Base-by-base conservation (phyloP, 2,888 invertebrate genomes). In the Lasioglossum marginatum region DNA sequence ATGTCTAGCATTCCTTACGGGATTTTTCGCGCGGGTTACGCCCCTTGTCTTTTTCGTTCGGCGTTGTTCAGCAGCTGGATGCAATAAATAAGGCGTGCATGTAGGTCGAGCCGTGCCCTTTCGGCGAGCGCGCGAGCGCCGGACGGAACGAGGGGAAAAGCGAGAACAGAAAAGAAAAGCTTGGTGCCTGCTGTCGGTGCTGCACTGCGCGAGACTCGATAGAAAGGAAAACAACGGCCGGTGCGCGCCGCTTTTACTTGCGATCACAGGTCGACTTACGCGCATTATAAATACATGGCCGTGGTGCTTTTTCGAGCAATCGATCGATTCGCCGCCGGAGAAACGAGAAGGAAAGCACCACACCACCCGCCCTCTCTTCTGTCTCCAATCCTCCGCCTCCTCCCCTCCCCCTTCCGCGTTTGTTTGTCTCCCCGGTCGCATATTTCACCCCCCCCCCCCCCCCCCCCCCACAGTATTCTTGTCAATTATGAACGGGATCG, bases 231-330 rank as follows among this genome's bases (percentile, higher is more conserved):
- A 68, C 68, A 68, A 68, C 68, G 68, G 23, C 37, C 37, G 37
- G 23, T 60, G 60, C 60, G 66, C 31, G 68, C 68, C 37, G 57
- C 52, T 75, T 75, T 75, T 75, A 75, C 34, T 75, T 37, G 34
- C 60, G 57, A 57, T 57, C 60, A 57, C 75, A 34, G 75, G 57
- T 60, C 60, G 74, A n/a, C 75, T 75, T 27, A n/a, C 68, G 37
- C 75, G 19, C 75, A 75, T 66, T 77, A 77, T 66, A 77, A 66
- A 66, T 77, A 77, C 77, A 77, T n/a, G 66, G 45, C 66, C 77
- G 31, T 34, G 73, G 63, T 34, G 63, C 23, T 63, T 72, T 72
- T 48, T 43, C 34, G 34, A 68, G 68, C 45, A n/a, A 37, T 66
- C 52, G 68, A 68, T 66, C 76, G 66, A 66, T 31, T 31, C 43